A percentile compares a stretch with the other conserved stretches of the same genome.
Conservation (phyloP, 2,888 invertebrate genomes). For the Ormyrus rosae region DNA sequence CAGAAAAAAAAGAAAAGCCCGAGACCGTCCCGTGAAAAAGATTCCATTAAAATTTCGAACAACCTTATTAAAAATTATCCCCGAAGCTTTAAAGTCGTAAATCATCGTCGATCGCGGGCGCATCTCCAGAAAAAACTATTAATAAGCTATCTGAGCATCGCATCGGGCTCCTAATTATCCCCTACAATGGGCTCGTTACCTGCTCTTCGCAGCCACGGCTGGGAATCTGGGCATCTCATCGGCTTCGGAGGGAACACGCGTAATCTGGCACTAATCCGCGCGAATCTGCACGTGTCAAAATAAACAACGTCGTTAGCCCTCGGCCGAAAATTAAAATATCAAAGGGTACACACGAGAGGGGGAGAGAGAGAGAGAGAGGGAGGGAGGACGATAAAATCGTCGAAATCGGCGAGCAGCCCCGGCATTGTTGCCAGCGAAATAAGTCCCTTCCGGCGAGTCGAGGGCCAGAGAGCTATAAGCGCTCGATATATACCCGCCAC, state of each 20-base stretch:
- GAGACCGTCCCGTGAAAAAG: too few relatives aligned
- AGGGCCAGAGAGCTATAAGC: slow-evolving; percentile 50
- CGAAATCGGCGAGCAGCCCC: slow-evolving; percentile 48
- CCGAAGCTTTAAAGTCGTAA: too few relatives aligned
- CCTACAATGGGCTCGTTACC: slow-evolving; percentile 16
- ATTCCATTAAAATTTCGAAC: too few relatives aligned
- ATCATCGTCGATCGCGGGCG: too few relatives aligned
- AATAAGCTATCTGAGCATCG: slow-evolving; percentile 3
- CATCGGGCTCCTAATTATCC: slow-evolving; percentile 36
- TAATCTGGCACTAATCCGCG: not conserved
- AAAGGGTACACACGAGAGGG: slow-evolving; percentile 6
- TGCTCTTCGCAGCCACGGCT: not conserved
- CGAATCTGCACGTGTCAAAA: slow-evolving; percentile 23
- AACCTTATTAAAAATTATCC: too few relatives aligned
- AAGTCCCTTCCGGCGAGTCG: slow-evolving; percentile 60
- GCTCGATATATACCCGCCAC: slow-evolving; percentile 53
- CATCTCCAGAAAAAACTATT: not conserved
- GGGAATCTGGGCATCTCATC: slow-evolving; percentile 32
- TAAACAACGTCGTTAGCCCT: slow-evolving; percentile 26
- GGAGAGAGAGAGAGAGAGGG: not conserved
- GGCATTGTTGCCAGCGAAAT: slow-evolving; percentile 60
- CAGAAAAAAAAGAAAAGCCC: too few relatives aligned
- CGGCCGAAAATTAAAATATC: slow-evolving; percentile 49
- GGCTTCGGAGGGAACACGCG: not conserved
- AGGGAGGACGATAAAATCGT: slow-evolving; percentile 48